phyloP scores from a whole-genome alignment of 2,888 invertebrate species.

The Meganola albula region DNA sequence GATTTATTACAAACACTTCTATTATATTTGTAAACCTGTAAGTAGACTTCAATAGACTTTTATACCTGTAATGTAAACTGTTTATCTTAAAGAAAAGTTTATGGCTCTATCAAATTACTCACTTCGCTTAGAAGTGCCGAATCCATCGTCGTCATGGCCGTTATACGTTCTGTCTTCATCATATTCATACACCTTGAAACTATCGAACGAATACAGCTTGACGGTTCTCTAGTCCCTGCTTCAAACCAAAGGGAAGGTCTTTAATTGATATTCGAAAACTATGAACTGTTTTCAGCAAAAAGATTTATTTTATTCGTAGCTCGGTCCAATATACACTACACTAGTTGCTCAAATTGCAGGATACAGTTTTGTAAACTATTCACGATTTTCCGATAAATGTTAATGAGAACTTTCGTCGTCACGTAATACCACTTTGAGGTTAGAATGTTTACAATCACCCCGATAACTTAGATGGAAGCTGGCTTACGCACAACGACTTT shows the following conservation, averaged over 20 bases:
- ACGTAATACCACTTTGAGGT: slow-evolving; percentile 25
- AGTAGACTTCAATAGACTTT: slow-evolving; percentile 26
- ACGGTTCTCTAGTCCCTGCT: slow-evolving; percentile 43
- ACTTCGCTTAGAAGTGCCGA: slow-evolving; percentile 66
- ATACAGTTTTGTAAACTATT: slow-evolving; percentile 22
- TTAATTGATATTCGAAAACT: no score
- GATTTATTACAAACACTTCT: no score
- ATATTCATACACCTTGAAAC: slow-evolving; percentile 73
- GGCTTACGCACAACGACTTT: slow-evolving; percentile 57
- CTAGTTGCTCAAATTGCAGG: slow-evolving; percentile 13
- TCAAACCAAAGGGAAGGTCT: slow-evolving; percentile 28
- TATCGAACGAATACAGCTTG: slow-evolving; percentile 77
- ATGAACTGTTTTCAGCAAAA: no score
- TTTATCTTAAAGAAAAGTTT: slow-evolving; percentile 33
- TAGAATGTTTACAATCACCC: slow-evolving; percentile 50
- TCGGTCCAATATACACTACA: no score
- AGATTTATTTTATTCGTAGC: no score
- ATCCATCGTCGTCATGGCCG: slow-evolving; percentile 58
- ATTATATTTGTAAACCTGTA: no score
- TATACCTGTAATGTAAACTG: slow-evolving; percentile 27
- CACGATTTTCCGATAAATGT: slow-evolving; percentile 19
- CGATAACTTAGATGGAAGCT: slow-evolving; percentile 44
- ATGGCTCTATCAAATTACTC: slow-evolving; percentile 41
- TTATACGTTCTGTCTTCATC: slow-evolving; percentile 65
- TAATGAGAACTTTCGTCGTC: slow-evolving; percentile 35